phyloP scores from a whole-genome alignment of 2,113 vertebrate species.

The Vidua macroura region DNA sequence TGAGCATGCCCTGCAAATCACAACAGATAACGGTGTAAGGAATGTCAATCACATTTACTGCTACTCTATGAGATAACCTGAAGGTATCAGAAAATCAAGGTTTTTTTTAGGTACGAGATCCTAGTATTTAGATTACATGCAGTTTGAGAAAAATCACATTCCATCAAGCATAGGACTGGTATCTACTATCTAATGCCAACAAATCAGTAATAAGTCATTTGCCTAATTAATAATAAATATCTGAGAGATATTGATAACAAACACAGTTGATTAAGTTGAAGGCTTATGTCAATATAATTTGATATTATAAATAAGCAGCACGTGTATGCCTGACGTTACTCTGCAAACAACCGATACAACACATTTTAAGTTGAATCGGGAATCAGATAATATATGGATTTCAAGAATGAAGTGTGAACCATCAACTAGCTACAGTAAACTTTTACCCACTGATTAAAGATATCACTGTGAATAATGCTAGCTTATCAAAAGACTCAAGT shows the following conservation, averaged over 20 bases:
- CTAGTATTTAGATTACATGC: neutral
- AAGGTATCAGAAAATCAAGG: neutral
- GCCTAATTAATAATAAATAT: conserved; percentile 11
- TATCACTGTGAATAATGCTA: neutral
- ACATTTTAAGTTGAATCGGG: neutral
- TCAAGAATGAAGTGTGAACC: neutral
- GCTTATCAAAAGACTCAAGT: neutral
- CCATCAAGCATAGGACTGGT: neutral
- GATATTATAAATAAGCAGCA: neutral
- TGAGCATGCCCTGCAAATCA: neutral
- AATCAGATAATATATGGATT: neutral
- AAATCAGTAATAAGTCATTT: neutral
- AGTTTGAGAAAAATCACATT: neutral
- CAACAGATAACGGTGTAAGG: fast-evolving
- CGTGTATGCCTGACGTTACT: neutral
- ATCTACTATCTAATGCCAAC: neutral
- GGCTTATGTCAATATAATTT: neutral
- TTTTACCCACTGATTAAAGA: neutral
- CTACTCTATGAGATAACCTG: neutral
- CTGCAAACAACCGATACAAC: neutral
- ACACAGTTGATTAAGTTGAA: neutral
- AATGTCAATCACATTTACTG: neutral
- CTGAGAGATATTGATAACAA: neutral
- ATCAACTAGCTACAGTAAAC: neutral
- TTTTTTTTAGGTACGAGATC: neutral